phyloP scores from a whole-genome alignment of 2,888 invertebrate genomes.

The Oscheius sp. region DNA sequence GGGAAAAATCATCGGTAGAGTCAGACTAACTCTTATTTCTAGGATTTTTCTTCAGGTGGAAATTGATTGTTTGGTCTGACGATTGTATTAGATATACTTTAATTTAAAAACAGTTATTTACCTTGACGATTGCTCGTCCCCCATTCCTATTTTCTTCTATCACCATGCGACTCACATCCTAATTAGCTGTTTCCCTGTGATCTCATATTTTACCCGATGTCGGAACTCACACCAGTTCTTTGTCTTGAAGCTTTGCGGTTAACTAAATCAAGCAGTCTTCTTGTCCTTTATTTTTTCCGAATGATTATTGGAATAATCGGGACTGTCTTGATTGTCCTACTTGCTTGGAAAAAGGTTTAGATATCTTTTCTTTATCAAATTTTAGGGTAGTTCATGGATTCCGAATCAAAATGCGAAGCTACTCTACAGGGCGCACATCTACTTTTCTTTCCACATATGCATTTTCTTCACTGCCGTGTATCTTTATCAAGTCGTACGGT shows the following conservation, averaged over 20 bases:
- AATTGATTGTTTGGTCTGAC: too few species aligned
- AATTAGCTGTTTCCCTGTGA: not conserved
- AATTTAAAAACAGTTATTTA: too few species aligned
- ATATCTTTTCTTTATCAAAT: not conserved
- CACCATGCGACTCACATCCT: too few species aligned
- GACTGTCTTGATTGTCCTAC: not conserved
- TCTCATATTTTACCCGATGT: too few species aligned
- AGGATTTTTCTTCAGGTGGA: too few species aligned
- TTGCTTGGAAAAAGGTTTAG: not conserved
- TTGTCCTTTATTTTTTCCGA: not conserved
- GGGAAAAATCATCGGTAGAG: too few species aligned
- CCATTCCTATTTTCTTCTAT: too few species aligned
- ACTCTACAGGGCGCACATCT: constrained; percentile 2
- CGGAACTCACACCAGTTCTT: not conserved
- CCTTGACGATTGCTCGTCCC: too few species aligned
- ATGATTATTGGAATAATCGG: not conserved
- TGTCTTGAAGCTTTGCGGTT: not conserved
- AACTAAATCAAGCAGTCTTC: not conserved
- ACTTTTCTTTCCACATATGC: not conserved
- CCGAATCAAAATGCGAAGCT: constrained; percentile 1
- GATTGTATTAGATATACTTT: too few species aligned
- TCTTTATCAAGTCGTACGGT: not conserved
- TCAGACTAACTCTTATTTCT: too few species aligned
- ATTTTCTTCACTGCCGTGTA: not conserved
- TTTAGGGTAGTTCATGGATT: constrained; percentile 1